Percentiles rank a stretch among this genome's conserved stretches.
phyloP scores from a whole-genome alignment of 1,140 invertebrate genomes.

The Colletes gigas region DNA sequence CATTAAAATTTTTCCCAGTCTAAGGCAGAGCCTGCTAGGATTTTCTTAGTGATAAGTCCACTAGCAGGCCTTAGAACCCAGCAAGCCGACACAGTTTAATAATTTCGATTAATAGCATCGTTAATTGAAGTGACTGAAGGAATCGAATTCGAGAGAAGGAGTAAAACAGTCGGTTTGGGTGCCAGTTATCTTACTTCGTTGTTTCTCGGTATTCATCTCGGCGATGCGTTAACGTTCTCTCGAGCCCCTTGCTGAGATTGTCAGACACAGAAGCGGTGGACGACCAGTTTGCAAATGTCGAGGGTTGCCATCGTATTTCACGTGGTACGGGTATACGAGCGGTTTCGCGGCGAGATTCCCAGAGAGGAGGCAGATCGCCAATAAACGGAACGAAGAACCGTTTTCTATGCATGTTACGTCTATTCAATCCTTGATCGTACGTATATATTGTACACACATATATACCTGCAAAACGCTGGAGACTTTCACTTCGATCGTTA shows the following conservation, averaged over 20 bases:
- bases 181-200: neutral
- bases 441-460: neutral
- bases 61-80: too few relatives aligned
- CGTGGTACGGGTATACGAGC: neutral
- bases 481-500: slow-evolving; percentile 26
- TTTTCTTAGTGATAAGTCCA: too few relatives aligned
- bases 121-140: too few relatives aligned
- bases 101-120: too few relatives aligned
- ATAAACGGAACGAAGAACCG: slow-evolving; percentile 4
- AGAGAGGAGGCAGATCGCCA: neutral
- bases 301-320: slow-evolving; percentile 50
- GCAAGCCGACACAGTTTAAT: too few relatives aligned
- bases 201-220: neutral
- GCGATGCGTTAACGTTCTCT: slow-evolving; percentile 4
- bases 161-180: neutral
- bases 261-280: neutral
- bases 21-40: too few relatives aligned
- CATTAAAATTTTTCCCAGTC: too few relatives aligned
- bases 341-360: slow-evolving; percentile 5
- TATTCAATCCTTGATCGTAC: neutral
- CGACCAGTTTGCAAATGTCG: slow-evolving; percentile 42
- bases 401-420: neutral
- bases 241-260: neutral
- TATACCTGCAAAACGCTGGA: neutral
- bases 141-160: too few relatives aligned